Evolutionary conservation across 2,113 vertebrate genomes (phyloP).

Genomic region (Tupaia tana): DNA sequence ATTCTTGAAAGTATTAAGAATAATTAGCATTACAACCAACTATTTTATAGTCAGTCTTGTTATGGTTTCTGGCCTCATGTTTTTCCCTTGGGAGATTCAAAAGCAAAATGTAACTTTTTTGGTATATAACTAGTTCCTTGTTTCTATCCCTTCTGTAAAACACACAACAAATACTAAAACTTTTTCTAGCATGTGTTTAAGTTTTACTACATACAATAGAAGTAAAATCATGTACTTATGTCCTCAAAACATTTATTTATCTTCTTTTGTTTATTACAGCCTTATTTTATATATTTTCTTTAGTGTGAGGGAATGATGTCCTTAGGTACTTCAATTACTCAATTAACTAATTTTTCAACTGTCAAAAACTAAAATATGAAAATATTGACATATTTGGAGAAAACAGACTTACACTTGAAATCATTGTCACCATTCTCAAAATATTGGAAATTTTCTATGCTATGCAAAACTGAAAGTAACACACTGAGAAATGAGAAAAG

Average conservation of each 20-base stretch:
- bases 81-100: neutral
- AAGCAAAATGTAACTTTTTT: neutral
- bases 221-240: neutral
- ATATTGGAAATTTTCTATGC: slow-evolving; percentile 13
- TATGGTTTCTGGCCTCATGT: neutral
- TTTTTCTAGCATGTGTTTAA: slow-evolving; percentile 22
- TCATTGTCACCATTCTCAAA: neutral
- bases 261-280: slow-evolving; percentile 11
- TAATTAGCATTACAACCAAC: neutral
- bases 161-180: neutral
- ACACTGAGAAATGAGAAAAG: neutral
- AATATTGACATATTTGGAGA: slow-evolving; percentile 25
- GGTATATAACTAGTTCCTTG: neutral
- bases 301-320: neutral
- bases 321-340: slow-evolving; percentile 24
- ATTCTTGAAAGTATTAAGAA: neutral
- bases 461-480: neutral
- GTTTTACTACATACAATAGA: neutral
- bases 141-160: neutral
- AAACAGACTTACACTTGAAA: slow-evolving; percentile 7
- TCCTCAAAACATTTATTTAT: slow-evolving; percentile 13
- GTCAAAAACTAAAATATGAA: slow-evolving; percentile 10
- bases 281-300: slow-evolving; percentile 41
- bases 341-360: slow-evolving; percentile 50
- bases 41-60: neutral